phyloP scores from a whole-genome alignment of 2,888 invertebrate species.

The Dusona sp. region DNA sequence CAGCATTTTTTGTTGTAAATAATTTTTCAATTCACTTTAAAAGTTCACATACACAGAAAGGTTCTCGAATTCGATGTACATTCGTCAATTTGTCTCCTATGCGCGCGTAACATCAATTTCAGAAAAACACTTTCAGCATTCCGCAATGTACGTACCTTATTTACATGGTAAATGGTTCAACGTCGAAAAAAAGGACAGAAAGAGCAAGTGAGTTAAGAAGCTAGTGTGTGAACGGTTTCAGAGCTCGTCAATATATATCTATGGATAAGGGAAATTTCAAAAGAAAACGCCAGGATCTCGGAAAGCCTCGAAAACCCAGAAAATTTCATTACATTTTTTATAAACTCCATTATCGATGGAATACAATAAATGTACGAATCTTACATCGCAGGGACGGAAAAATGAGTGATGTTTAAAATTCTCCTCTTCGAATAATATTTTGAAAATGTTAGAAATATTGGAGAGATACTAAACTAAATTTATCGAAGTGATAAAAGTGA shows the following conservation, averaged over 20 bases:
- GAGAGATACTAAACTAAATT: neutral
- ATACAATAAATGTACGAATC: neutral
- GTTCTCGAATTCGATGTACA: neutral
- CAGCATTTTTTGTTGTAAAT: neutral
- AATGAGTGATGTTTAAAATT: neutral
- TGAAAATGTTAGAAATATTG: neutral
- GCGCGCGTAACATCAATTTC: constrained; percentile 59
- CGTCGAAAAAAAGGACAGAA: constrained; percentile 9
- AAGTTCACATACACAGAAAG: neutral
- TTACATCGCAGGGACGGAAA: neutral
- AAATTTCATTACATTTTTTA: neutral
- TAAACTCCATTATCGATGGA: neutral
- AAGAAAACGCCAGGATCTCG: neutral
- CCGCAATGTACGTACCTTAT: constrained; percentile 57
- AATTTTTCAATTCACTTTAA: neutral
- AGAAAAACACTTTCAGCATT: constrained; percentile 53
- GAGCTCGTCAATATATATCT: neutral
- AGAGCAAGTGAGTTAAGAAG: neutral
- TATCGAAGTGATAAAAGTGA: neutral
- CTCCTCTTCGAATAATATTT: neutral
- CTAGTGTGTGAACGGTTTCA: neutral
- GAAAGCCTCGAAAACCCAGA: neutral
- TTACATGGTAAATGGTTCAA: constrained; percentile 42
- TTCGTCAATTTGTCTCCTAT: constrained; percentile 46
- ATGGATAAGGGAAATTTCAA: neutral